Evolutionary conservation across 2,113 vertebrate species (phyloP), one percentile per base, ranked within the genome.

Genomic region (Mormyrus iriodes): DNA sequence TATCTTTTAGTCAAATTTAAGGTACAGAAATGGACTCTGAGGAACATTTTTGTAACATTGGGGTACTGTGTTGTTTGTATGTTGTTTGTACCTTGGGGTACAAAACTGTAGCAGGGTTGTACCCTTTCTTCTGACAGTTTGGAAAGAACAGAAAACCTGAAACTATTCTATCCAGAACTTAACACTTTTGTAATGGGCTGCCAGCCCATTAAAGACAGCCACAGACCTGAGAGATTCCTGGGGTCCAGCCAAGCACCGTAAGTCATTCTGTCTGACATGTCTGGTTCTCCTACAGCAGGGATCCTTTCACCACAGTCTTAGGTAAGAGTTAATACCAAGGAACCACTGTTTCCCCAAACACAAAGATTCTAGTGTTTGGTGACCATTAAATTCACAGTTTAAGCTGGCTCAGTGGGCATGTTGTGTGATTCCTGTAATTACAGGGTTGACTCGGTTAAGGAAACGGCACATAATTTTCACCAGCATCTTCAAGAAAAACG

Each of bases 301-400:
- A 15, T 12, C 21, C 49, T 86, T 86, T 52, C n/a, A 24, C 21
- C 79, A 48, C 39, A 86, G 7, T 46, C 48, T 10, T 49, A 86
- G 85, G 15, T 27, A 53, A 17, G 48, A 31, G 51, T 49, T 86
- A 52, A 52, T 86, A 86, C 27, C n/a, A 17, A 39, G 48, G 21
- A 85, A 48, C 48, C 48, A 51, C 48, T 27, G 21, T 86, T 52
- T 86, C 84, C 42, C 84, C 84, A 86, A 86, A 52, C 46, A 86
- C 21, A 86, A 27, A 8, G 15, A 52, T 51, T 31, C 84, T 0
- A 76, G 31, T 76, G 69, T 76, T 76, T 35, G 35, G 27, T 39
- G 15, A 76, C 69, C 69, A 76, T 76, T 76, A 76, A 76, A 48
- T 84, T 44, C 44, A 48, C 82, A 84, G 19, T 1, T 3, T 24